A percentile compares a stretch with the other conserved stretches of the same genome.
Conservation (phyloP, 2,113 vertebrate genomes). For the Pseudopipra pipra region DNA sequence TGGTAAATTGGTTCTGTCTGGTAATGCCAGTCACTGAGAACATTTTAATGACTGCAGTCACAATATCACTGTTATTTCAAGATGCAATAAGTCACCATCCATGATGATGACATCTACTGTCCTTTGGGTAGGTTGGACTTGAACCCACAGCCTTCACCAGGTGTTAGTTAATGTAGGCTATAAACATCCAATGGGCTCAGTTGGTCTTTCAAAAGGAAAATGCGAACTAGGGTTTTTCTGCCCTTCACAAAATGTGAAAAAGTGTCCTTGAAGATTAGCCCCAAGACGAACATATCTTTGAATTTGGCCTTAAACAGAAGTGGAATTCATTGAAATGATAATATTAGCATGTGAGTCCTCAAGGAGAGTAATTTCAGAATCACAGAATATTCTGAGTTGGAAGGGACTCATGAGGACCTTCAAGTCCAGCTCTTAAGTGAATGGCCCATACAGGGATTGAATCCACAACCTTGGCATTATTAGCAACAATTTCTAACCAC, state of each 20-base stretch:
- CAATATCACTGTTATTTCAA: neutral
- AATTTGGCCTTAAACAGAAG: neutral
- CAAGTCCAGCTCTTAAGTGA: neutral
- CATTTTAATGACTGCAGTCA: neutral
- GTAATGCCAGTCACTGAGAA: neutral
- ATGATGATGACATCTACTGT: fast-evolving
- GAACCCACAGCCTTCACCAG: neutral
- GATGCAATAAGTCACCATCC: neutral
- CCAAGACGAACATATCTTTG: neutral
- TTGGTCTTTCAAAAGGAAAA: neutral
- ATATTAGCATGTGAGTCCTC: neutral
- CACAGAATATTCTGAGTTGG: neutral
- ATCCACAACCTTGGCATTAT: neutral
- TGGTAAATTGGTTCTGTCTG: neutral
- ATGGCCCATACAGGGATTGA: neutral
- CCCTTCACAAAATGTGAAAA: neutral
- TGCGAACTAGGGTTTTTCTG: neutral
- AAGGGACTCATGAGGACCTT: neutral
- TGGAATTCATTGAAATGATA: neutral
- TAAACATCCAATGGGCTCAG: neutral
- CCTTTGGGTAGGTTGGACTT: neutral
- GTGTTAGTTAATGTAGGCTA: neutral
- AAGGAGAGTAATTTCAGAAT: neutral
- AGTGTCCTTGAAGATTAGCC: neutral
- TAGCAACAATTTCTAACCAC: neutral